Evolutionary conservation across 2,113 vertebrate species (phyloP), one percentile per base, ranked within the genome.

Genomic region (Chlamydotis undulata): DNA sequence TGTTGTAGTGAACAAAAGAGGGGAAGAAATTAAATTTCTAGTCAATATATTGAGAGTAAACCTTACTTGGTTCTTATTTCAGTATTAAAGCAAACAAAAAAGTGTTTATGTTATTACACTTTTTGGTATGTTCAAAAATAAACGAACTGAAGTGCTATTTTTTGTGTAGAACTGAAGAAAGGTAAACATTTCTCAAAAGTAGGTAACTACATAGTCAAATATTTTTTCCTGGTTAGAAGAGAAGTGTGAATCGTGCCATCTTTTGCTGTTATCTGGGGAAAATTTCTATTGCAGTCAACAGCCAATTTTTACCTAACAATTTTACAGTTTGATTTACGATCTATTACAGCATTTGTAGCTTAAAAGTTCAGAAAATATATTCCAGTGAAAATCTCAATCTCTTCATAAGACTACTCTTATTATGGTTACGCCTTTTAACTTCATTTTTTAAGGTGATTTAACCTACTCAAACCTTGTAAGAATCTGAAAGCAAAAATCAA

Each of bases 151-250:
- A 41, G 15, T 12, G 33, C 29, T 89, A 11, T 19, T 82, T 82
- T 91, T 84, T 89, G 41, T n/a, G 41, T 26, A 63, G 84, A 80
- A 73, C 9, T 63, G 50, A 94, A 37, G 68, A 94, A 95, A 70
- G 60, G 19, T 31, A 96, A 97, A 89, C 49, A 63, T 87, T 96
- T 41, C 52, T 95, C 57, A 90, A 84, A 91, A 93, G 22, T 14
- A 94, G 84, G 22, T 52, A 92, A 63, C 70, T 92, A 25, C 47
- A 31, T 64, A 84, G 67, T 89, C 74, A 95, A 97, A 92, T 16
- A 55, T 35, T 77, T 52, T 89, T 86, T 60, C 33, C 70, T 93
- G 12, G 18, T 85, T 87, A 85, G 25, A 92, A 92, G 28, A 94
- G 2, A 6, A 90, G 8, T 5, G 9, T 59, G 41, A 93, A 74